Evolutionary conservation across 1,140 invertebrate genomes (phyloP).

Genomic region (Drosophila watanabei): DNA sequence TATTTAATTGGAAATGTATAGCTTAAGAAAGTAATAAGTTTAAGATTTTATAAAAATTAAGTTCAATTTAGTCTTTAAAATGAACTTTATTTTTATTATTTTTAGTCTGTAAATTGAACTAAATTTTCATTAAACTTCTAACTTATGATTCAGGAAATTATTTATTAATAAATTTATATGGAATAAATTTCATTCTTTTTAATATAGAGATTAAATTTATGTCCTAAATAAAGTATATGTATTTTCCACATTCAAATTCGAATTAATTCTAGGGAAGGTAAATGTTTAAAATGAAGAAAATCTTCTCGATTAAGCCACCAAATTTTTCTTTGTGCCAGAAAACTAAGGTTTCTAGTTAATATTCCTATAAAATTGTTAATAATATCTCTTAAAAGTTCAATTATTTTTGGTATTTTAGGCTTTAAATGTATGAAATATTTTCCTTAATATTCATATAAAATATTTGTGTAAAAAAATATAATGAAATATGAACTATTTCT

Average conservation of each 20-base stretch:
- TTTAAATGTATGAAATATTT: not conserved
- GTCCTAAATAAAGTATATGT: no score
- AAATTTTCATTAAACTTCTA: no score
- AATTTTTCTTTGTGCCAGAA: not conserved
- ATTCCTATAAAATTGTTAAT: not conserved
- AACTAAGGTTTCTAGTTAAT: not conserved
- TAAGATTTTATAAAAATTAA: no score
- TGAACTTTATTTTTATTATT: no score
- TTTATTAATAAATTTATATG: not conserved
- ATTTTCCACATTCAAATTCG: no score
- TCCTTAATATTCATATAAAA: no score
- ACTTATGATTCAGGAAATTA: no score
- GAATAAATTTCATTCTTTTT: not conserved
- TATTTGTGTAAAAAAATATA: not conserved
- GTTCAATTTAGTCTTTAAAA: fast-evolving
- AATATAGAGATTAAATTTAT: not conserved
- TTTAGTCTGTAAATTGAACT: no score
- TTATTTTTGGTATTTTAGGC: not conserved
- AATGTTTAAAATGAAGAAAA: not conserved
- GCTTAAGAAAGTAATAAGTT: not conserved
- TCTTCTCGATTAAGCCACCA: fast-evolving
- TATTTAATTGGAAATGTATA: not conserved
- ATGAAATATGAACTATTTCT: not conserved
- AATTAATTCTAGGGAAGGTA: not conserved
- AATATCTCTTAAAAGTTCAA: not conserved